Evolutionary conservation across 1,140 invertebrate genomes (phyloP), one percentile per base, ranked within the genome.

Genomic region (Trachymyrmex cornetzi): DNA sequence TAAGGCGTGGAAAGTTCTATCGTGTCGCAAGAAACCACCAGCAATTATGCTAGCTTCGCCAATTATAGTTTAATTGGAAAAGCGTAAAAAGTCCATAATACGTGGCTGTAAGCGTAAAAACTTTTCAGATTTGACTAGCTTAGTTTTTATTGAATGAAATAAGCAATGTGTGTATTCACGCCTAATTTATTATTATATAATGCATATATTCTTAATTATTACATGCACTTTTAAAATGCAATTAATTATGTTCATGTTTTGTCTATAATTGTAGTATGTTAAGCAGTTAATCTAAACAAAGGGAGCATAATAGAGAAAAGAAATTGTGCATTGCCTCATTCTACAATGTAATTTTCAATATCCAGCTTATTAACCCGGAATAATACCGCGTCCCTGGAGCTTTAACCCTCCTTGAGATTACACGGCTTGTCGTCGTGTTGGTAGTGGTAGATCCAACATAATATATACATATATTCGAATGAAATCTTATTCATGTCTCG

Each of bases 311-410:
- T 11, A n/a, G 19, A 77, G 9, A 4, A 53, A 44, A 85, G 16
- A 74, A 38, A 69, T 67, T n/a, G 16, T 24, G 66, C 44, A 12
- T 34, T 6, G 30, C 34, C 44, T 66, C 53, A 16, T 44, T 77
- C 44, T 30, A 27, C 69, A 34, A 86, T 86, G 53, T 89, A 91
- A 87, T 92, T 92, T 92, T 90, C 87, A 91, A 92, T 91, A 92
- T 92, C 85, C 90, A 90, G 87, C 91, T 92, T 92, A 90, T 92
- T 92, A 92, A 86, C 86, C 61, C 71, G 86, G 79, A 77, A 88
- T 91, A 92, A 92, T 91, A 89, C 86, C 91, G 67, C 59, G 89
- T 91, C 91, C 87, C 90, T 67, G 67, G 90, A 92, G 91, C 64
- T 89, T 88, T 82, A 77, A 48, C 84, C 77, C 57, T 69, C 80